These are phyloP conservation scores for Jaculus jaculus DNA, from an alignment of 2,113 vertebrate genomes.

Conservation along the genomic window DNA sequence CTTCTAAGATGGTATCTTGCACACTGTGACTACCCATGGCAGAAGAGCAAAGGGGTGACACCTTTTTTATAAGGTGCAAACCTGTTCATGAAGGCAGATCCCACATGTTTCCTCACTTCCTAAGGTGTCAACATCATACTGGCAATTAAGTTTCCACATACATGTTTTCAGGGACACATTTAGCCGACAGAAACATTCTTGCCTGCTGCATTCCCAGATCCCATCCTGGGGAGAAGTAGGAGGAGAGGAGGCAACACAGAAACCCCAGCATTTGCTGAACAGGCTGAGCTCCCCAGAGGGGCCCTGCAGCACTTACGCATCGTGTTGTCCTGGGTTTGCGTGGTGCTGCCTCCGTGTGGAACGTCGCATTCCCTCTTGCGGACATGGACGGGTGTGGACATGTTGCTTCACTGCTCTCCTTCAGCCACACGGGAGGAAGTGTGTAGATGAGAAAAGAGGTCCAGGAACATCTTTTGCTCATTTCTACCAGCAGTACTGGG, in stretches of 20 bases:
- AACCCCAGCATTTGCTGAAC: not conserved
- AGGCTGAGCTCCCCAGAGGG: not conserved
- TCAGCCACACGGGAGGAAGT: not conserved
- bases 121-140: not conserved
- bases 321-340: not conserved
- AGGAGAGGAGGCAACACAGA: not conserved
- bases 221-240: not conserved
- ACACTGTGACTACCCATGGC: not conserved
- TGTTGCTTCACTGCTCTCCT: not conserved
- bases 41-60: not conserved
- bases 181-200: not conserved
- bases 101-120: not conserved
- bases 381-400: fast-evolving
- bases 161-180: not conserved
- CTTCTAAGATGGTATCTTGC: no score
- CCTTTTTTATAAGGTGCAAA: not conserved
- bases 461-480: not conserved
- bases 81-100: not conserved
- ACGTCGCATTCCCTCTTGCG: not conserved
- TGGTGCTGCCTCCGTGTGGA: no score
- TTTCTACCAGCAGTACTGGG: not conserved
- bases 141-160: not conserved
- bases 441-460: not conserved
- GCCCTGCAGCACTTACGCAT: not conserved
- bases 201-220: not conserved